phyloP scores from a whole-genome alignment of 2,888 invertebrate species.

The Orthonevra nobilis region DNA sequence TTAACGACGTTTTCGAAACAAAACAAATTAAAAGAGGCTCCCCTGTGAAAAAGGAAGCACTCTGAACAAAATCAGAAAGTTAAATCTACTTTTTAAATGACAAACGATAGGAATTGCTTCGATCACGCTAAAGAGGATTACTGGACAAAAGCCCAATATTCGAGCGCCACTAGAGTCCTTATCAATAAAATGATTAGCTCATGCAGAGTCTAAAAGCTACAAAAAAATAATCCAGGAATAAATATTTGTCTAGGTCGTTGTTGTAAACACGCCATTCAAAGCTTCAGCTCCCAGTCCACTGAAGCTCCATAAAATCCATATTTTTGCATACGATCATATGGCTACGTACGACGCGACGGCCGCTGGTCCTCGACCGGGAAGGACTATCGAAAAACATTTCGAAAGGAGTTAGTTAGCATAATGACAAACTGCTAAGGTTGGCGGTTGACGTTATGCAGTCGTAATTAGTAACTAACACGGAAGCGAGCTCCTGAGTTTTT shows the following conservation, averaged over 20 bases:
- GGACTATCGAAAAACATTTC: neutral
- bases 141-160: no score
- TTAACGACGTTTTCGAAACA: no score
- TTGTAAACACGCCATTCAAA: constrained; percentile 49
- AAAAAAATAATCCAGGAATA: neutral
- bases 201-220: neutral
- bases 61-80: no score
- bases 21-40: no score
- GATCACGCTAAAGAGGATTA: no score
- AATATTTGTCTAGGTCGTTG: constrained; percentile 32
- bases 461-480: constrained; percentile 54
- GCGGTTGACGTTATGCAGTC: constrained; percentile 42
- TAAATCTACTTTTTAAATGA: no score
- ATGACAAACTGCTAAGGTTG: constrained; percentile 44
- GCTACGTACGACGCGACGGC: no score
- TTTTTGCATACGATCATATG: constrained; percentile 30
- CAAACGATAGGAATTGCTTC: no score
- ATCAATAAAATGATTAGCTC: constrained; percentile 26
- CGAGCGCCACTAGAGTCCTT: constrained; percentile 7
- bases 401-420: constrained; percentile 38
- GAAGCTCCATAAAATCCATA: constrained; percentile 30
- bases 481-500: neutral
- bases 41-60: no score
- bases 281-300: neutral
- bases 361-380: no score